Percentiles rank a stretch among this genome's conserved stretches.
These are phyloP conservation scores for Drosophila koepferae DNA, from an alignment of 2,888 invertebrate species.

Conservation along the genomic window DNA sequence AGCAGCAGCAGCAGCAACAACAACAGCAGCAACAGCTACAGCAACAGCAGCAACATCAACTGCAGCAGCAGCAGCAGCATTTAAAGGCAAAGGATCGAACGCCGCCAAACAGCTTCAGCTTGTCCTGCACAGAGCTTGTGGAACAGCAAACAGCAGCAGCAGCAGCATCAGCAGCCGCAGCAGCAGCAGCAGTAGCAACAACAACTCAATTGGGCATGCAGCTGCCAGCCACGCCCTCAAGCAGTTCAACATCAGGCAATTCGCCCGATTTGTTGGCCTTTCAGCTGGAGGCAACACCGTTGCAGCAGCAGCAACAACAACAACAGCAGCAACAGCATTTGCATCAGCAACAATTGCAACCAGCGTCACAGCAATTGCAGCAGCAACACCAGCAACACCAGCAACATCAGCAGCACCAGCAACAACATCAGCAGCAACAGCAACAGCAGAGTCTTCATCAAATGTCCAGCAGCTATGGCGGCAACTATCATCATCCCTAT, in stretches of 20 bases:
- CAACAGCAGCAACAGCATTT: conserved; percentile 56
- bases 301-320: conserved; percentile 58
- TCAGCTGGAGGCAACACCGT: conserved; percentile 58
- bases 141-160: conserved; percentile 54
- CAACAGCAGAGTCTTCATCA: conserved; percentile 49
- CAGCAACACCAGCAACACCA: conserved; percentile 55
- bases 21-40: conserved; percentile 65
- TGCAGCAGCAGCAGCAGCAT: conserved; percentile 51
- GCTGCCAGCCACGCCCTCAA: conserved; percentile 73
- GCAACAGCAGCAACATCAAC: conserved; percentile 54
- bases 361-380: neutral
- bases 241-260: conserved; percentile 80
- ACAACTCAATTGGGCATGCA: conserved; percentile 57
- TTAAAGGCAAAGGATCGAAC: conserved; percentile 55
- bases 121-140: conserved; percentile 59
- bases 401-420: conserved; percentile 36
- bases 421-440: conserved; percentile 43
- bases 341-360: conserved; percentile 44
- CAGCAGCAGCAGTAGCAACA: conserved; percentile 25
- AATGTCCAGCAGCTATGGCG: conserved; percentile 43
- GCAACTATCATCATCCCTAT: conserved; percentile 55
- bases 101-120: conserved; percentile 36
- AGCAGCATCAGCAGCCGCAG: conserved; percentile 34
- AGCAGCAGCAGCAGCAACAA: conserved; percentile 70
- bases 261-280: conserved; percentile 82